A percentile compares a stretch with the other conserved stretches of the same genome.
Evolutionary conservation across 2,113 vertebrate genomes (phyloP).

Genomic region (Apeltes quadracus): DNA sequence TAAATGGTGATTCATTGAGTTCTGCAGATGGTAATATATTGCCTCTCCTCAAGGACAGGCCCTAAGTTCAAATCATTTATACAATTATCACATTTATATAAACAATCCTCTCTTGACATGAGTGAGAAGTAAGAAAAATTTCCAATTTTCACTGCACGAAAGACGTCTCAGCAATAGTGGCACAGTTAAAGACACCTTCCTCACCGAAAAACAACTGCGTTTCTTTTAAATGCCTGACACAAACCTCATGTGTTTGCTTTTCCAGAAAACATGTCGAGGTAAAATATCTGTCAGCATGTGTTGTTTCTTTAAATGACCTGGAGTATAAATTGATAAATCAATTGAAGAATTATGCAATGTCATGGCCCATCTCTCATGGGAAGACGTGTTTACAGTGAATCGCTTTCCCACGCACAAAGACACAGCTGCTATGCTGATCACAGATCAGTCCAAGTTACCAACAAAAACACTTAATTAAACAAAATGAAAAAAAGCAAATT

Average conservation of each 20-base stretch:
- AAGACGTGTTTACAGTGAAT: neutral
- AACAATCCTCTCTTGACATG: neutral
- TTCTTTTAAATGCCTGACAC: neutral
- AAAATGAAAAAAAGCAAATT: neutral
- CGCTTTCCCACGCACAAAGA: neutral
- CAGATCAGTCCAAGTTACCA: neutral
- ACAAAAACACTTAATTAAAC: neutral
- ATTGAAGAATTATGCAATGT: slow-evolving; percentile 4
- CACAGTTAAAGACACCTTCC: neutral
- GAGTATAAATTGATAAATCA: neutral
- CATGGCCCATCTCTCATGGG: slow-evolving; percentile 1
- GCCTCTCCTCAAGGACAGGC: neutral
- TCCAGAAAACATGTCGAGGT: neutral
- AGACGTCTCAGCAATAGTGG: neutral
- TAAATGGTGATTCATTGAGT: neutral
- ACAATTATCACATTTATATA: neutral
- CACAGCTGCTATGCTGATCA: neutral
- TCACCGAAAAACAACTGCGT: neutral
- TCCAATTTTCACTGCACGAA: neutral
- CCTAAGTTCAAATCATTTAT: neutral
- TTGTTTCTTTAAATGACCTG: neutral
- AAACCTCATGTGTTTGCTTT: neutral
- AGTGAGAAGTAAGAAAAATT: neutral
- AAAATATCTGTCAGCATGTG: neutral
- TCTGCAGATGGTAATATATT: neutral